phyloP scores from a whole-genome alignment of 92 coral and sea anemone genomes.

The Porites lobata region DNA sequence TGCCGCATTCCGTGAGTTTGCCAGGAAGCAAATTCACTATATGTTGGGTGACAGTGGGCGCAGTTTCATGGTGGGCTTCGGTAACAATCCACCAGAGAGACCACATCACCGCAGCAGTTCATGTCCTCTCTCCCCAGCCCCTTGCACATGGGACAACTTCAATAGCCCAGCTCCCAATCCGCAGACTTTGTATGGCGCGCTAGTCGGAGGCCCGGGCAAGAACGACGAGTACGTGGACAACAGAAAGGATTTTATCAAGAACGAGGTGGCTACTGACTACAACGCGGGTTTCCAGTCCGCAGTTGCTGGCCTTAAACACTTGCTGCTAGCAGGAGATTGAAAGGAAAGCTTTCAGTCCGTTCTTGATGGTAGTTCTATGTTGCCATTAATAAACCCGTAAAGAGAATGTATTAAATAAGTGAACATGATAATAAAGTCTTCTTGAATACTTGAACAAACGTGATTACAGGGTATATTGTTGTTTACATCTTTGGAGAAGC shows the following conservation, averaged over 20 bases:
- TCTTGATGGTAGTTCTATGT: background rate
- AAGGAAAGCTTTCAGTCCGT: too few relatives aligned
- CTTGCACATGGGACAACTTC: slow-evolving; percentile 65
- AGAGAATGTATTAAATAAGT: background rate
- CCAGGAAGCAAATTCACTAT: slow-evolving; percentile 83
- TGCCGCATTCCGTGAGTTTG: slow-evolving; percentile 66
- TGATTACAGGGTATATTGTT: background rate
- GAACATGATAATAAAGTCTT: background rate
- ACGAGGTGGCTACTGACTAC: slow-evolving; percentile 91
- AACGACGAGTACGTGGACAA: slow-evolving; percentile 75
- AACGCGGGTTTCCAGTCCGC: slow-evolving; percentile 96
- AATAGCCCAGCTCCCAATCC: slow-evolving; percentile 77
- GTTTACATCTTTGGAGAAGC: too few relatives aligned
- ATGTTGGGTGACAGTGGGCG: slow-evolving; percentile 90
- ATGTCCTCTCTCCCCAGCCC: slow-evolving; percentile 72
- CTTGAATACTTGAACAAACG: background rate
- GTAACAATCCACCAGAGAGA: slow-evolving; percentile 77
- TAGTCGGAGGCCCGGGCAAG: slow-evolving; percentile 89
- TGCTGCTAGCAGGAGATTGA: slow-evolving; percentile 3
- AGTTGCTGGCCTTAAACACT: slow-evolving; percentile 80
- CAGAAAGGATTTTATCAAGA: slow-evolving; percentile 78
- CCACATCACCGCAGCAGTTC: slow-evolving; percentile 92
- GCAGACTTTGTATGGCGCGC: slow-evolving; percentile 82
- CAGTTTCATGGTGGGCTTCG: slow-evolving; percentile 91
- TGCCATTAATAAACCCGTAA: background rate